Evolutionary conservation across 2,888 invertebrate species (phyloP).

Genomic region (Agrotis segetum): DNA sequence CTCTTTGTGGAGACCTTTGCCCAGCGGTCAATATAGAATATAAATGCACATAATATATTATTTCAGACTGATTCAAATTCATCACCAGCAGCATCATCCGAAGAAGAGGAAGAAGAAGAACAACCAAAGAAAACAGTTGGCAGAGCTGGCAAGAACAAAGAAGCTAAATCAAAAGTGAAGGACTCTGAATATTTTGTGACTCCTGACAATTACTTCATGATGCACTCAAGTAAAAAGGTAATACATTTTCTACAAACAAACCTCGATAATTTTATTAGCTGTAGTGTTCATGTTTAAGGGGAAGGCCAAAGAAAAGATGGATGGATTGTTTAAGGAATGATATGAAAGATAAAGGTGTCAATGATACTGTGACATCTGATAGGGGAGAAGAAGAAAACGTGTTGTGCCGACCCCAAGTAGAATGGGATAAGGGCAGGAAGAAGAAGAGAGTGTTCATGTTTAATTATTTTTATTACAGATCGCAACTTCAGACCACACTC

Average conservation of each 20-base stretch:
- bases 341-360: no score
- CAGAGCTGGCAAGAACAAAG: constrained; percentile 69
- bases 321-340: no score
- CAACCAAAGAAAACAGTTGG: constrained; percentile 72
- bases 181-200: constrained; percentile 92
- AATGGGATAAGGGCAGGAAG: no score
- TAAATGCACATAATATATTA: background rate
- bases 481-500: constrained; percentile 95
- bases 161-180: constrained; percentile 72
- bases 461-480: constrained; percentile 76
- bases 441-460: no score
- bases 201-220: constrained; percentile 93
- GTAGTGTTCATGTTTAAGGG: background rate
- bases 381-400: no score
- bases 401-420: no score
- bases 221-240: constrained; percentile 91
- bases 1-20: no score
- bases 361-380: no score
- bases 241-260: background rate
- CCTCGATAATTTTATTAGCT: no score
- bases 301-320: no score
- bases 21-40: no score
- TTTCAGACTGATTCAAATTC: constrained; percentile 68
- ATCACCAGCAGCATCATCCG: constrained; percentile 67
- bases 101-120: constrained; percentile 65